Evolutionary conservation across 2,888 invertebrate genomes (phyloP), one percentile per base, ranked within the genome.

Genomic region (Acronicta leporina): DNA sequence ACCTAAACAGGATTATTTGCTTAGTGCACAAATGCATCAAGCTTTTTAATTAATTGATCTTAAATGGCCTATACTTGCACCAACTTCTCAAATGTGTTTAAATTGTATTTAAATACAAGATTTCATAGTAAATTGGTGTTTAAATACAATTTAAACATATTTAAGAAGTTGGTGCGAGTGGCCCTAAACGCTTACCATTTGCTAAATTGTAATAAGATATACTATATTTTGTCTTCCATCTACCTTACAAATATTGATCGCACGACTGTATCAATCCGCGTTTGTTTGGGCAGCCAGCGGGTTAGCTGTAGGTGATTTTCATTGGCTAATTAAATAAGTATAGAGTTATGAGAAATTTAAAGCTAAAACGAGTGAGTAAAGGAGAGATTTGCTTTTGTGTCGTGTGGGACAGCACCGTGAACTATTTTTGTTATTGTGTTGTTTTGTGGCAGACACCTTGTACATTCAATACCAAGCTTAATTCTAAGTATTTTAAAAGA

Each of bases 391-490:
- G 71, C 64, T 74, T 81, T 71, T 72, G 80, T 87, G 82, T 87
- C 86, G 75, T 80, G 80, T 83, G 84, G 81, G 84, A 83, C 84
- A 87, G 86, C 88, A 88, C 85, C 82, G 62, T 66, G 51, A 65
- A 64, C 20, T 40, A 43, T 56, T 50, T 59, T 20, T 48, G 38
- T 51, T 43, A 33, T 56, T 40, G 15, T 54, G 2, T 44, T 49
- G 49, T 58, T 16, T 56, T 63, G 40, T 42, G n/a, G 10, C 45
- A 56, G 38, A 42, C 35, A 38, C 35, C 11, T 48, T 50, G 38
- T 46, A 20, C 16, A 20, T 38, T 38, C 6, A 1, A 7, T 38
- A 38, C n/a, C 38, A n/a, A n/a, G 38, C n/a, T 33, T 33, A 33
- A 11, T 33, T 33, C 11, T 3, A 33, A 33, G 5, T 33, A 2